A percentile compares a stretch with the other conserved stretches of the same genome.
These are phyloP conservation scores for Nothoprocta pentlandii DNA, from an alignment of 2,113 vertebrate genomes.

Conservation along the genomic window DNA sequence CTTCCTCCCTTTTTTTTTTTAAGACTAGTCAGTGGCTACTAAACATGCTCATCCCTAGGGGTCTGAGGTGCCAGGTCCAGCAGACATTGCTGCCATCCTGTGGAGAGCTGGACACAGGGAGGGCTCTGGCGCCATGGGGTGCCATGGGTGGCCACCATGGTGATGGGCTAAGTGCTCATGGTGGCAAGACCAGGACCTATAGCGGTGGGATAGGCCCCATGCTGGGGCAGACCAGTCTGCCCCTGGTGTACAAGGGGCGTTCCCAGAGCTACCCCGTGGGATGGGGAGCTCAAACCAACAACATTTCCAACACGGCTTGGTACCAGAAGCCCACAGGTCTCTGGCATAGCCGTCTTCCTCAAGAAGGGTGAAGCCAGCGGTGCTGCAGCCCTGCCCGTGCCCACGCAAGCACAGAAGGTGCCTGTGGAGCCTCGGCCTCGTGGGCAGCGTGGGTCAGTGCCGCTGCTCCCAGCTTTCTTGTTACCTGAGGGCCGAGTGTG, in stretches of 20 bases:
- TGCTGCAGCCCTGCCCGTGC: too few species aligned
- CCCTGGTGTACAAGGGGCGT: too few species aligned
- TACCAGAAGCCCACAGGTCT: too few species aligned
- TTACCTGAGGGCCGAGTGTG: background rate
- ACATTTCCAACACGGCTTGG: background rate
- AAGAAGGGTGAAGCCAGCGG: too few species aligned
- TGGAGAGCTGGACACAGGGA: background rate
- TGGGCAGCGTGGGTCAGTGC: background rate
- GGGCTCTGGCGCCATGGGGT: fast-evolving
- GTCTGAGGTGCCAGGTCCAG: fast-evolving
- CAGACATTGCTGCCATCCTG: conserved; percentile 71
- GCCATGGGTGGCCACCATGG: fast-evolving
- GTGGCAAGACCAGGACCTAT: background rate
- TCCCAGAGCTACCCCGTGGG: too few species aligned
- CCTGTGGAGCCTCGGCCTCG: background rate
- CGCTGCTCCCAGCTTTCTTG: background rate
- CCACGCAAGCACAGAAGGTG: background rate
- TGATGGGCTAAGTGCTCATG: too few species aligned
- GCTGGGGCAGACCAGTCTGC: too few species aligned
- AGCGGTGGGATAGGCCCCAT: too few species aligned
- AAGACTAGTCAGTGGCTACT: background rate
- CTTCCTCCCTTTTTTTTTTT: background rate
- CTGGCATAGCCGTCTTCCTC: too few species aligned
- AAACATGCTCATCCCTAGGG: background rate
- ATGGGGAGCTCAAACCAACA: too few species aligned